phyloP scores from a whole-genome alignment of 1,140 invertebrate genomes.

The Leptopilina boulardi region DNA sequence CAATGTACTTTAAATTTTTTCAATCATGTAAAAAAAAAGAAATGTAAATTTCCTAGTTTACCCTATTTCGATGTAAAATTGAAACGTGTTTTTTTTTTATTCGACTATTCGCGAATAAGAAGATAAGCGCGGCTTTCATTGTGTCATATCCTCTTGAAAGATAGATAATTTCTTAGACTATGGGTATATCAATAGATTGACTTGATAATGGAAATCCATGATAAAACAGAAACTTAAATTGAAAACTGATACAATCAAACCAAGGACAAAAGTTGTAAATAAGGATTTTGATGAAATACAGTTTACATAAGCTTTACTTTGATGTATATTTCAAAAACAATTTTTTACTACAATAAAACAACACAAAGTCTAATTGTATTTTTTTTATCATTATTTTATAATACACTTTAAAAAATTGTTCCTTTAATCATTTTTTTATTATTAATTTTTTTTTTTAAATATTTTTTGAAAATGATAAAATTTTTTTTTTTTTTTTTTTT shows the following conservation, averaged over 20 bases:
- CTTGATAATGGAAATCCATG: neutral
- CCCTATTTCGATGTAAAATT: neutral
- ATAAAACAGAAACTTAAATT: neutral
- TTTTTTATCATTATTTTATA: too few relatives aligned
- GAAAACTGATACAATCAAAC: slow-evolving; percentile 16
- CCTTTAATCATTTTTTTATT: too few relatives aligned
- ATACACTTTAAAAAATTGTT: too few relatives aligned
- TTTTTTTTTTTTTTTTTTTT: neutral
- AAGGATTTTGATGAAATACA: neutral
- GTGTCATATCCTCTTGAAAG: neutral
- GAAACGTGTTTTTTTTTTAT: neutral
- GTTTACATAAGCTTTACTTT: neutral
- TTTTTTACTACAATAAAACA: too few relatives aligned
- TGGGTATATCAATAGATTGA: neutral
- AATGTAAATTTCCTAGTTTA: neutral
- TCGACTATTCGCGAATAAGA: neutral
- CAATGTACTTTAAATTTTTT: neutral
- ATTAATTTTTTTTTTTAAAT: too few relatives aligned
- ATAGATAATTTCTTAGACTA: slow-evolving; percentile 9
- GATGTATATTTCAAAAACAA: too few relatives aligned
- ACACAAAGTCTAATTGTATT: too few relatives aligned
- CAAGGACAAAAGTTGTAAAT: slow-evolving; percentile 2
- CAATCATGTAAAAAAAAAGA: neutral
- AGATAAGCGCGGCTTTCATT: slow-evolving; percentile 15
- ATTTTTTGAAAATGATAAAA: too few relatives aligned